Evolutionary conservation across 1,140 invertebrate species (phyloP).

Genomic region (Halictus rubicundus): DNA sequence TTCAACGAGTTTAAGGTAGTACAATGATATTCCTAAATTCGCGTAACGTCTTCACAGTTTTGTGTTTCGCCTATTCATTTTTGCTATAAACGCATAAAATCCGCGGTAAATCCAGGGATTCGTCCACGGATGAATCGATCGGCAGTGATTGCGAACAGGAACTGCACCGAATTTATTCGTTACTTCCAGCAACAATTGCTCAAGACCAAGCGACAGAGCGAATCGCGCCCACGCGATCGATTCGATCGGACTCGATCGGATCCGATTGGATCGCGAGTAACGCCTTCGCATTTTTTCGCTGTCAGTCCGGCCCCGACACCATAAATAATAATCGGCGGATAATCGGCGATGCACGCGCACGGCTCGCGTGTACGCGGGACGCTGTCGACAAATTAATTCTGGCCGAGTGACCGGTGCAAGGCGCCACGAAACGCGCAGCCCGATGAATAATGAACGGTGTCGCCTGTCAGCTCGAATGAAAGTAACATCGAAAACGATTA

Average conservation of each 20-base stretch:
- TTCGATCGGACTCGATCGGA: slow-evolving; percentile 30
- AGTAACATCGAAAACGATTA: slow-evolving; percentile 58
- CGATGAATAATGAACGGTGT: slow-evolving; percentile 59
- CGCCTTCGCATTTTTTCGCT: slow-evolving; percentile 67
- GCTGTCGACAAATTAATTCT: slow-evolving; percentile 60
- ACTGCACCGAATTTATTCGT: no score
- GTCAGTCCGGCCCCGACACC: slow-evolving; percentile 52
- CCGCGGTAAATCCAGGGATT: no score
- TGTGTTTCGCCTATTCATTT: no score
- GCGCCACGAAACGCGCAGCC: slow-evolving; percentile 35
- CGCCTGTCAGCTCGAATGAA: slow-evolving; percentile 51
- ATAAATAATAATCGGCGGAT: slow-evolving; percentile 77
- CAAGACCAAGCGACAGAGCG: no score
- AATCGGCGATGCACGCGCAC: slow-evolving; percentile 59
- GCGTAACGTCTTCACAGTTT: no score
- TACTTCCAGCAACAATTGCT: no score
- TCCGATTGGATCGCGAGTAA: slow-evolving; percentile 54
- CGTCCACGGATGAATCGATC: no score
- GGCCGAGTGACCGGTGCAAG: slow-evolving; percentile 21
- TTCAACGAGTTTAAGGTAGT: no score
- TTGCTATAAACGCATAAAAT: no score
- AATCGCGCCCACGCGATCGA: neutral
- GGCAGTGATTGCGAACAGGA: no score
- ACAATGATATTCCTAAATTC: no score
- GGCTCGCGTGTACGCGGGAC: slow-evolving; percentile 13